Percentiles rank a stretch among this genome's conserved stretches.
Evolutionary conservation across 2,888 invertebrate genomes (phyloP).

Genomic region (Trichogramma dendrolimi): DNA sequence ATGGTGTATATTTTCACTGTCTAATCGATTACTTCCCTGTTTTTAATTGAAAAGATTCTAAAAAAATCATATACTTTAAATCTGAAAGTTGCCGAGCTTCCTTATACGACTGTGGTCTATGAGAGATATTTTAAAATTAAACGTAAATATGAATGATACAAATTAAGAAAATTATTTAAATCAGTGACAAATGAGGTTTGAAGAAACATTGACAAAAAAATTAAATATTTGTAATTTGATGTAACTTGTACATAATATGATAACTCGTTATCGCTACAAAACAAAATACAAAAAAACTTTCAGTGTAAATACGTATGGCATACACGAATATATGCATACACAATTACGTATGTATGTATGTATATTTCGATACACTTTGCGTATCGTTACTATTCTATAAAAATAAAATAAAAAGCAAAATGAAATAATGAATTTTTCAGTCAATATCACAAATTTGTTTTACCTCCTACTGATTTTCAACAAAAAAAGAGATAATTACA

Average conservation of each 20-base stretch:
- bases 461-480: conserved; percentile 19
- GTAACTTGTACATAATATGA: conserved; percentile 48
- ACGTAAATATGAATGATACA: conserved; percentile 13
- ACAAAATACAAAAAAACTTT: conserved; percentile 29
- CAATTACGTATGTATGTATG: no score
- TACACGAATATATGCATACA: no score
- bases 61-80: conserved; percentile 14
- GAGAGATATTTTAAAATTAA: conserved; percentile 19
- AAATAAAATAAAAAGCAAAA: conserved; percentile 38
- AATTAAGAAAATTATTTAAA: conserved; percentile 18
- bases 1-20: conserved; percentile 15
- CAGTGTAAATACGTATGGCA: conserved; percentile 44
- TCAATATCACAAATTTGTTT: background rate
- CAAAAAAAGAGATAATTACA: conserved; percentile 2
- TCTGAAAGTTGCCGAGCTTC: conserved; percentile 6
- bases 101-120: conserved; percentile 7
- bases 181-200: conserved; percentile 22
- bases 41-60: conserved; percentile 1
- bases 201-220: conserved; percentile 38
- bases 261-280: conserved; percentile 42
- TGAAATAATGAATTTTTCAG: conserved; percentile 29
- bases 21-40: conserved; percentile 4
- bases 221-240: conserved; percentile 47
- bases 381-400: conserved; percentile 45
- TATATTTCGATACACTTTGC: conserved; percentile 46